Evolutionary conservation across 1,140 invertebrate species (phyloP).

Genomic region (Polyergus mexicanus): DNA sequence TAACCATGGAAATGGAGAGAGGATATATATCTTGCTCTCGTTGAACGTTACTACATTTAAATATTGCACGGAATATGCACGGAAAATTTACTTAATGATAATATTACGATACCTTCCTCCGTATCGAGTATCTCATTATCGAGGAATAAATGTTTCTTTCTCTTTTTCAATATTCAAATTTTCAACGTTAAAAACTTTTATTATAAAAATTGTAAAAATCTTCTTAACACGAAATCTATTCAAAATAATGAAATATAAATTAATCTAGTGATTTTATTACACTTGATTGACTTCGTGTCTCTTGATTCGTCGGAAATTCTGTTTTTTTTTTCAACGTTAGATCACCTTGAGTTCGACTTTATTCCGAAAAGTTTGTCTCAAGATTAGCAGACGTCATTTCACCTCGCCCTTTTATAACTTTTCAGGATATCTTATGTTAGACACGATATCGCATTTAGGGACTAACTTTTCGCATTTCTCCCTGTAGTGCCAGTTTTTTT

Average conservation of each 20-base stretch:
- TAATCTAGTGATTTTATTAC: background rate
- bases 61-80: background rate
- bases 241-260: background rate
- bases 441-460: slow-evolving; percentile 8
- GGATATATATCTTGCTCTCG: background rate
- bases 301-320: background rate
- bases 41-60: slow-evolving; percentile 1
- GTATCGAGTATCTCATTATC: background rate
- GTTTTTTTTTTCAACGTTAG: background rate
- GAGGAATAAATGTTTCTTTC: background rate
- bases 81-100: slow-evolving; percentile 23
- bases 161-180: background rate
- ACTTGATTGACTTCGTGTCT: background rate
- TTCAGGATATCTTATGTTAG: background rate
- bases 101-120: background rate
- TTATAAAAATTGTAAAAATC: background rate
- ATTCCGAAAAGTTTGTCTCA: background rate
- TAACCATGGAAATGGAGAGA: background rate
- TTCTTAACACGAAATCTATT: background rate
- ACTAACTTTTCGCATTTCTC: slow-evolving; percentile 8
- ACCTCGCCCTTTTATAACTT: background rate
- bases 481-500: background rate
- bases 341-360: background rate
- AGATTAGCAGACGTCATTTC: background rate
- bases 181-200: background rate